Percentiles rank a stretch among this genome's conserved stretches.
Evolutionary conservation across 2,888 invertebrate species (phyloP).

Genomic region (Lasioglossum villosulum): DNA sequence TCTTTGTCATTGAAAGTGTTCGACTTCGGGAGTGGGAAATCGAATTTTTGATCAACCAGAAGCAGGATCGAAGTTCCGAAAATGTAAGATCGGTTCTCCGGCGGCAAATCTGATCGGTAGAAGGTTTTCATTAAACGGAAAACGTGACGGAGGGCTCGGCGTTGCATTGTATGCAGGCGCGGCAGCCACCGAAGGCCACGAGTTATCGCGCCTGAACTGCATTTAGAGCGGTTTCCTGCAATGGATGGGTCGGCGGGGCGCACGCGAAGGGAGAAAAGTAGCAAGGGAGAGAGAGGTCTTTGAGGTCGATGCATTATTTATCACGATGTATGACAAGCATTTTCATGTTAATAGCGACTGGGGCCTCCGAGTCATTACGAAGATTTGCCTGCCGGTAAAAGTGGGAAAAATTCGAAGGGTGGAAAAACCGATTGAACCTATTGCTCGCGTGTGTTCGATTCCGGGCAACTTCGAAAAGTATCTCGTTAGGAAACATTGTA

Average conservation of each 20-base stretch:
- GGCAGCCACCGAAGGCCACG: slow-evolving; percentile 57
- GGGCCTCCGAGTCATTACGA: slow-evolving; percentile 72
- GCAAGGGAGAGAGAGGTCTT: slow-evolving; percentile 64
- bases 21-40: background rate
- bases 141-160: slow-evolving; percentile 16
- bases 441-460: slow-evolving; percentile 34
- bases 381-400: slow-evolving; percentile 33
- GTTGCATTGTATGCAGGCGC: slow-evolving; percentile 49
- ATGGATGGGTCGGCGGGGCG: slow-evolving; percentile 34
- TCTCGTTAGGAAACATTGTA: slow-evolving; percentile 23
- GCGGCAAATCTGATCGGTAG: slow-evolving; percentile 4
- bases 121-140: slow-evolving; percentile 41
- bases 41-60: background rate
- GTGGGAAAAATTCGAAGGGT: slow-evolving; percentile 12
- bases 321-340: slow-evolving; percentile 79
- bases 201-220: slow-evolving; percentile 67
- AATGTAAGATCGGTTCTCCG: background rate
- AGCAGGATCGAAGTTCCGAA: background rate
- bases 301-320: slow-evolving; percentile 79
- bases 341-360: slow-evolving; percentile 76
- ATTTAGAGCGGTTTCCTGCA: slow-evolving; percentile 58
- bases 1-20: background rate
- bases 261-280: slow-evolving; percentile 52
- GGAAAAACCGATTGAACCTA: slow-evolving; percentile 10
- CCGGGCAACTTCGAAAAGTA: slow-evolving; percentile 9